These are phyloP conservation scores for Trachemys scripta DNA, from an alignment of 2,113 vertebrate species.

Conservation along the genomic window DNA sequence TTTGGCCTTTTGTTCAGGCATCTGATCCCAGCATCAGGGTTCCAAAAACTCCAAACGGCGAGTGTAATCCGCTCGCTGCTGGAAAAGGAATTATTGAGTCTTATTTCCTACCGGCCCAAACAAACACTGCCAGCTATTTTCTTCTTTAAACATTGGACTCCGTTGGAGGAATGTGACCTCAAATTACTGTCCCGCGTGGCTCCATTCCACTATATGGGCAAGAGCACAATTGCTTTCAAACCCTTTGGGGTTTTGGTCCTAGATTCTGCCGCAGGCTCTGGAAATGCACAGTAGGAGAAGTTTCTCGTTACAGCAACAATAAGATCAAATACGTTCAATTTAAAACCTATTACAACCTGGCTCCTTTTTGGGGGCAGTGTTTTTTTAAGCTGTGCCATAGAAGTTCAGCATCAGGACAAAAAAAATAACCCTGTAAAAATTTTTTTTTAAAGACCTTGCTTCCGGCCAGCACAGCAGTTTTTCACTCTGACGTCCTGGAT, in stretches of 20 bases:
- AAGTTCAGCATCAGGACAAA: neutral
- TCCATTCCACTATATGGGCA: neutral
- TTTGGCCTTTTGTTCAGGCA: neutral
- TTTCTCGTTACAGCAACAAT: neutral
- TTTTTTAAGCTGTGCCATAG: neutral
- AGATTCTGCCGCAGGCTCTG: neutral
- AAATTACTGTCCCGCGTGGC: neutral
- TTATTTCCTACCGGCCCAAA: neutral
- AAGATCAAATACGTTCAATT: neutral
- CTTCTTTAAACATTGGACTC: neutral
- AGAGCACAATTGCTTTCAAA: neutral
- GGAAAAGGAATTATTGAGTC: neutral
- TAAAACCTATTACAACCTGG: neutral
- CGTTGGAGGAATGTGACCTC: conserved; percentile 43
- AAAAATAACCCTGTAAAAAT: no score
- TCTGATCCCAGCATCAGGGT: conserved; percentile 23
- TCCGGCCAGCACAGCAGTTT: neutral
- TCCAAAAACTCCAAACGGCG: conserved; percentile 18
- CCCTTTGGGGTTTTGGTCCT: neutral
- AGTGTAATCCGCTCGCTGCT: neutral
- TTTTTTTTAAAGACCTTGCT: neutral
- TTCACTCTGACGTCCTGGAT: neutral
- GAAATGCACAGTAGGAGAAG: no score
- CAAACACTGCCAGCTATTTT: conserved; percentile 26
- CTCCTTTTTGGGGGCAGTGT: neutral